Base-by-base conservation (phyloP, 2,797 vertebrate species). In the Notolabrus celidotus region DNA sequence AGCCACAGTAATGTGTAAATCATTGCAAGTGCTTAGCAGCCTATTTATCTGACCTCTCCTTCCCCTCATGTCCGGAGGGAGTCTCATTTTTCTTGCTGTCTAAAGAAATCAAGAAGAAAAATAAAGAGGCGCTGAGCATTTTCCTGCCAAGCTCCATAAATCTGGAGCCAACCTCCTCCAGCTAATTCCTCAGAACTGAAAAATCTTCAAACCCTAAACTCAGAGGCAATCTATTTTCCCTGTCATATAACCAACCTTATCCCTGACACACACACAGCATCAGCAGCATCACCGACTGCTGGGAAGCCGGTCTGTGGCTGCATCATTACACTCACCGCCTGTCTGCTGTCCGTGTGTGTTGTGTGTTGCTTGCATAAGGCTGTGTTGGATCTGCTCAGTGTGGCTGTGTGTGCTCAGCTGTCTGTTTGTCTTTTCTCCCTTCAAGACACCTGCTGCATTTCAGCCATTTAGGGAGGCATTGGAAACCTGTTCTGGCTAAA, bases 271-370 rank as follows among this genome's bases (percentile, higher is more conserved):
- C 46, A 43, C 42, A 36, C 43, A 25, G 49, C 67, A 79, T 74
- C 72, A 71, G 72, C 80, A 55, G 10, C 60, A 57, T 29, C 46
- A 34, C 56, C 3, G n/a, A 76, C 54, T 67, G 64, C 27, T 77
- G 56, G 51, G 61, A 64, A 45, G 43, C 55, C 39, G 67, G 61
- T 64, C 66, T 42, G 45, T 57, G 70, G 62, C 67, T 54, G 56
- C 77, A 84, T 83, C 81, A 76, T 88, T 78, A 77, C 66, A 61
- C 58, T 76, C 60, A 22, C 74, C 73, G 62, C 33, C 73, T 75
- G 85, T 58, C 67, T 62, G 56, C 71, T 71, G 74, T 55, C 41
- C 70, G 66, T 68, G 57, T 67, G 60, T 80, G 67, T 38, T 75
- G 53, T 69, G 57, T 80, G 69, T 38, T 75, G 59, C 54, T 88